phyloP scores from a whole-genome alignment of 2,113 vertebrate species.

The Thalassarche chlororhynchos region DNA sequence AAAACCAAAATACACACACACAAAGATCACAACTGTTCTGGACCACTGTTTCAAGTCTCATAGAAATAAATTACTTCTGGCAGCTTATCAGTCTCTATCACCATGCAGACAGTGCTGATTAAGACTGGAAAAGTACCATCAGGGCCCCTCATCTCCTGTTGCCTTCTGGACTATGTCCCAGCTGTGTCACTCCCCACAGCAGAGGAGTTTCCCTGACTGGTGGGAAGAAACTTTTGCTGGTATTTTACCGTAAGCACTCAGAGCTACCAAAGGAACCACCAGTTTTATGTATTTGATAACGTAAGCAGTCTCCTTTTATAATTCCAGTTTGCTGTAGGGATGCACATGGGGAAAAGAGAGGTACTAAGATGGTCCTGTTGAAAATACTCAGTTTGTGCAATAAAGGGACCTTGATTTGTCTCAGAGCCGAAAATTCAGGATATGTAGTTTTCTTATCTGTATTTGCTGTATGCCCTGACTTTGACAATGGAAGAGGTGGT shows the following conservation, averaged over 20 bases:
- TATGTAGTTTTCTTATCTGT: neutral
- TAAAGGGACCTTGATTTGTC: neutral
- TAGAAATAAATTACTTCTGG: neutral
- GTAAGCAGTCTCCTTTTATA: neutral
- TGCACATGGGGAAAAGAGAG: neutral
- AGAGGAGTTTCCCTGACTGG: conserved; percentile 8
- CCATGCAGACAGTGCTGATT: conserved; percentile 27
- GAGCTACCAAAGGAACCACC: neutral
- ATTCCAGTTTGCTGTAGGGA: neutral
- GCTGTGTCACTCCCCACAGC: conserved; percentile 35
- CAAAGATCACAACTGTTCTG: conserved; percentile 10
- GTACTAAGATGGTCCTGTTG: neutral
- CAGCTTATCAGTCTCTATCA: conserved; percentile 26
- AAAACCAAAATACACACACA: neutral
- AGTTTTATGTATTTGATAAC: neutral
- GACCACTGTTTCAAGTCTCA: conserved; percentile 22
- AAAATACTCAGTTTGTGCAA: neutral
- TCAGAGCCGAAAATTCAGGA: neutral
- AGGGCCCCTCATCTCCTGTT: conserved; percentile 43
- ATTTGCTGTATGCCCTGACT: neutral
- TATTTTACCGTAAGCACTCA: neutral
- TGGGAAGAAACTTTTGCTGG: neutral
- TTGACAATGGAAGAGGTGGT: neutral
- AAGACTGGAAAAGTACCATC: conserved; percentile 38
- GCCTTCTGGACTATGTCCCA: conserved; percentile 33